Conservation (phyloP, 2,113 vertebrate species). For the Sander lucioperca region DNA sequence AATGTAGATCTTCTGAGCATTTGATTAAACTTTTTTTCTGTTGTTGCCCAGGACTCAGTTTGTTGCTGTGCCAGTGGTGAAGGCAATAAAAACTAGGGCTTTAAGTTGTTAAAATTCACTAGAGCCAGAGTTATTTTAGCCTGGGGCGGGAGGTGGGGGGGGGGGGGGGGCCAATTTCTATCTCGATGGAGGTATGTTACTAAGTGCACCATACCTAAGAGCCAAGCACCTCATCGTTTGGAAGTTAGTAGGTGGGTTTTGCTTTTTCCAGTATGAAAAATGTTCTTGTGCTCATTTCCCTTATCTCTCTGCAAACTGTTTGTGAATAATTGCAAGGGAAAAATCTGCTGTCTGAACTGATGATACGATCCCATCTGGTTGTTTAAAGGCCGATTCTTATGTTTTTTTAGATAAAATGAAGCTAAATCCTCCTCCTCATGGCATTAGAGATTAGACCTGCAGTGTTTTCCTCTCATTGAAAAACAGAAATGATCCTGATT, state of each 20-base stretch:
- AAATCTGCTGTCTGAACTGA: neutral
- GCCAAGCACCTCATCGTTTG: conserved; percentile 23
- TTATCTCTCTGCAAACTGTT: neutral
- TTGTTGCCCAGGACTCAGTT: conserved; percentile 11
- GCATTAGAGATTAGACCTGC: neutral
- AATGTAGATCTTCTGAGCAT: conserved; percentile 14
- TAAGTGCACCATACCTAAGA: conserved; percentile 6
- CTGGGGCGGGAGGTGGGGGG: neutral
- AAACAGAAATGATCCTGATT: conserved; percentile 21
- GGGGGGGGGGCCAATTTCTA: conserved; percentile 21
- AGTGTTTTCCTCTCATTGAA: neutral
- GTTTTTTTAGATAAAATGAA: neutral
- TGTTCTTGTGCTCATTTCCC: neutral
- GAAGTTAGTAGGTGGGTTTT: conserved; percentile 12
- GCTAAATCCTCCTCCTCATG: conserved; percentile 10
- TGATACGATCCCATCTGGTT: neutral
- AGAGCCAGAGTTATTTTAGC: conserved; percentile 33
- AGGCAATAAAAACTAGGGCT: conserved; percentile 12
- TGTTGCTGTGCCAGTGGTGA: conserved; percentile 17
- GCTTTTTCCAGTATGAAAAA: conserved; percentile 34
- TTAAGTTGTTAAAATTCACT: conserved; percentile 53
- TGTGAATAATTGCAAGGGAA: neutral
- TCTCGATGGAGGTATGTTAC: conserved; percentile 27
- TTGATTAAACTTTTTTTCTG: conserved; percentile 4
- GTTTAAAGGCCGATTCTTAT: conserved; percentile 3